These are phyloP conservation scores for Oedothorax gibbosus DNA, from an alignment of 1,140 invertebrate genomes.

Conservation along the genomic window DNA sequence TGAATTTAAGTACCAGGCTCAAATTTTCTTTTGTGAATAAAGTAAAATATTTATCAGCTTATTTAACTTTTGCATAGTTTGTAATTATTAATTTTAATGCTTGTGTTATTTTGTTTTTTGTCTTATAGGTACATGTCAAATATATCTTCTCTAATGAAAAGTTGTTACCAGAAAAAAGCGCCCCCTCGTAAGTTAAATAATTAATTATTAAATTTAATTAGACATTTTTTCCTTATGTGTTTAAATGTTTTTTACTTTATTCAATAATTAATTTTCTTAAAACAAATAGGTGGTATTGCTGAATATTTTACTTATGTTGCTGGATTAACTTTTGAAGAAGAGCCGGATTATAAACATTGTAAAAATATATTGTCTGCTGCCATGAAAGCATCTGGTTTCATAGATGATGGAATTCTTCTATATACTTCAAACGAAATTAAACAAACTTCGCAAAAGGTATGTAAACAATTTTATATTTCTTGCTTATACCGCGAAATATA, in stretches of 20 bases:
- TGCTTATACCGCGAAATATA: not conserved
- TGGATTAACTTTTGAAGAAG: conserved; percentile 77
- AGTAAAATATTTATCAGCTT: too few relatives aligned
- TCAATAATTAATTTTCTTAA: conserved; percentile 12
- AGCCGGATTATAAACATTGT: conserved; percentile 77
- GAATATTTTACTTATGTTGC: conserved; percentile 78
- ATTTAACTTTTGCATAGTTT: not conserved
- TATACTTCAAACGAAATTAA: conserved; percentile 64
- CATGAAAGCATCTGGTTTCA: conserved; percentile 69
- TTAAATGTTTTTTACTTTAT: too few relatives aligned
- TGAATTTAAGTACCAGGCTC: too few relatives aligned
- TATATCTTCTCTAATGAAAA: conserved; percentile 54
- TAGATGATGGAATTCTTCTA: conserved; percentile 66
- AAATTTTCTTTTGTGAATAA: too few relatives aligned
- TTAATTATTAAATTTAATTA: not conserved
- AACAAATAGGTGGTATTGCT: conserved; percentile 42
- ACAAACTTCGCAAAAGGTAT: conserved; percentile 56
- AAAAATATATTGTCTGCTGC: conserved; percentile 52
- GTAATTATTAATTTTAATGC: not conserved
- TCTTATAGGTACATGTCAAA: conserved; percentile 53
- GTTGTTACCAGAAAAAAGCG: conserved; percentile 36
- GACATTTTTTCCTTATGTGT: too few relatives aligned
- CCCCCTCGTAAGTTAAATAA: conserved; percentile 32
- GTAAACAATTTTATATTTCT: not conserved
- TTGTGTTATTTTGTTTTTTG: not conserved